phyloP scores from a whole-genome alignment of 1,140 invertebrate genomes.

The Drosophila parabipectinata region DNA sequence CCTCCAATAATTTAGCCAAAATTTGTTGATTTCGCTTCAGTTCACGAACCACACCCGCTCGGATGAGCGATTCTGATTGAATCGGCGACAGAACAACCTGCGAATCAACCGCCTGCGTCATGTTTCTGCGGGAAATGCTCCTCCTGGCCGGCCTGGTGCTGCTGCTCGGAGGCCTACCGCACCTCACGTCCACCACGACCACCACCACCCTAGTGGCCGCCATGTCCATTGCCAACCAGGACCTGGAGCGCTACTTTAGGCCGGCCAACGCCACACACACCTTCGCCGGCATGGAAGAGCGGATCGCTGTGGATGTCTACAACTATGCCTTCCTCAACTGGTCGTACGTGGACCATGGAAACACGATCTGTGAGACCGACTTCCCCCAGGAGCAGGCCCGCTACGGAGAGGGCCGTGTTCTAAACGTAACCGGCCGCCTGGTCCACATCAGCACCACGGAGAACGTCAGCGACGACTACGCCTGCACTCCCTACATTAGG shows the following conservation, averaged over 20 bases:
- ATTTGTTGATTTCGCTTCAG: constrained; percentile 44
- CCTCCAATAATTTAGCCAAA: constrained; percentile 21
- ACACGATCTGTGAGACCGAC: constrained; percentile 49
- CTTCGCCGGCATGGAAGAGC: constrained; percentile 63
- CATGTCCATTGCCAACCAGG: constrained; percentile 81
- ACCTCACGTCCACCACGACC: constrained; percentile 71
- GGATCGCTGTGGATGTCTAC: constrained; percentile 68
- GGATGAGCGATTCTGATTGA: constrained; percentile 10
- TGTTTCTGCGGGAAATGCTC: constrained; percentile 61
- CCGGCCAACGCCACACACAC: constrained; percentile 65
- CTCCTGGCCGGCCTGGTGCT: constrained; percentile 53
- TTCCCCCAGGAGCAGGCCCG: constrained; percentile 87
- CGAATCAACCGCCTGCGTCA: constrained; percentile 17
- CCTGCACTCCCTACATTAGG: constrained; percentile 87
- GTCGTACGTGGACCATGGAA: constrained; percentile 63
- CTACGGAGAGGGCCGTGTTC: constrained; percentile 88
- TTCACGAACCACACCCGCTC: constrained; percentile 13
- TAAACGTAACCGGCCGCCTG: constrained; percentile 86
- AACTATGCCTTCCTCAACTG: constrained; percentile 80
- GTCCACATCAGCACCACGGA: constrained; percentile 86
- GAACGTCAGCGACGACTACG: constrained; percentile 86
- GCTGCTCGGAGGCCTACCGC: constrained; percentile 65
- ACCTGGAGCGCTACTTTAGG: constrained; percentile 79
- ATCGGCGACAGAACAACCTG: constrained; percentile 9
- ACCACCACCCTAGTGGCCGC: constrained; percentile 74